Conservation (phyloP, 2,888 invertebrate genomes). For the Camptogramma bilineatum region DNA sequence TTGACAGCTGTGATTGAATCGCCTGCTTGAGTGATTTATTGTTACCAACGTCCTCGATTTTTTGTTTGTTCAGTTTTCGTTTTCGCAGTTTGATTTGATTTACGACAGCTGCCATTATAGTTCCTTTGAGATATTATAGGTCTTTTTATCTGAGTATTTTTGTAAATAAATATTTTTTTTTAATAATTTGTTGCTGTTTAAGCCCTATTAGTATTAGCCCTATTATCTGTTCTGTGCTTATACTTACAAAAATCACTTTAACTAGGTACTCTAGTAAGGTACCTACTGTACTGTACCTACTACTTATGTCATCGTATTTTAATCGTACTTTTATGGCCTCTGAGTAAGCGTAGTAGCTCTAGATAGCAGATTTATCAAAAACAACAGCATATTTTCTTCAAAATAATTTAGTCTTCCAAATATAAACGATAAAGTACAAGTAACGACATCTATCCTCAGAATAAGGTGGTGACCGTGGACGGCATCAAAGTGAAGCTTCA, state of each 20-base stretch:
- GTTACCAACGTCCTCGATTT: constrained; percentile 59
- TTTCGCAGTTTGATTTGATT: constrained; percentile 72
- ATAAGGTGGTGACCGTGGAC: constrained; percentile 93
- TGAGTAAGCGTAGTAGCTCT: neutral
- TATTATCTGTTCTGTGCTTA: no score
- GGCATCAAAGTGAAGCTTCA: constrained; percentile 96
- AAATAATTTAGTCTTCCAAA: neutral
- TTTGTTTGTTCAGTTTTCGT: constrained; percentile 61
- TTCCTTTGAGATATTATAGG: neutral
- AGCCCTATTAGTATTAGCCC: no score
- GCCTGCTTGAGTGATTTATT: constrained; percentile 78
- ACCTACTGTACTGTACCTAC: no score
- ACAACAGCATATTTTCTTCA: neutral
- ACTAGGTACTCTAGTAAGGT: no score
- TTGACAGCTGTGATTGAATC: constrained; percentile 83
- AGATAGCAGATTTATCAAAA: neutral
- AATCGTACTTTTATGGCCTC: no score
- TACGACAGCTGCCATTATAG: constrained; percentile 59
- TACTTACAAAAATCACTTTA: no score
- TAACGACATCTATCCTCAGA: constrained; percentile 87
- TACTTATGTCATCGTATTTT: no score
- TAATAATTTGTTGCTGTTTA: no score
- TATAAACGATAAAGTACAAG: constrained; percentile 48
- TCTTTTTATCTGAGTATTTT: no score
- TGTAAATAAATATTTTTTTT: no score